Evolutionary conservation across 2,888 invertebrate genomes (phyloP), one percentile per base, ranked within the genome.

Genomic region (Dioctria linearis): DNA sequence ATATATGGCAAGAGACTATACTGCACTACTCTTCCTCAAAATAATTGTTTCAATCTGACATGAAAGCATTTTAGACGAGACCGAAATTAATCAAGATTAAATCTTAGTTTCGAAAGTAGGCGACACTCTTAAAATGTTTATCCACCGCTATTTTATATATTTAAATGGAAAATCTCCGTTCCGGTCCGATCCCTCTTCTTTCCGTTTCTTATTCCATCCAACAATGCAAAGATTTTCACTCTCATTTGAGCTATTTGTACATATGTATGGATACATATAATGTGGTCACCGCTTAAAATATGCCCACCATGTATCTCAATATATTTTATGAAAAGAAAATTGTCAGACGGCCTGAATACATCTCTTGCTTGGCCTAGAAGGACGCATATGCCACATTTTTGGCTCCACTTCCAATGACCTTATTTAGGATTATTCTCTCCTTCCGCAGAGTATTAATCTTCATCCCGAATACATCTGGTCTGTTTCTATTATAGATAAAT

Each of bases 401-500:
- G 61, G 40, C 61, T 63, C 61, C 39, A 5, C 39, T 63, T 63
- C 61, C 61, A 40, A 37, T 63, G 61, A 63, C 61, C 61, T 63
- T 63, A 63, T 63, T 63, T 25, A 40, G 39, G 37, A 25, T 40
- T 63, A 39, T 63, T 63, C 61, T 63, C 61, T n/a, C 39, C 61
- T 63, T 63, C 61, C 37, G 61, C 61, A 25, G 40, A 39, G 61
- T 63, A 63, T 63, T 63, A 63, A 63, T 63, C 61, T 63, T 63
- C 61, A 63, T 63, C 61, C 61, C 61, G 61, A 63, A 63, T 63
- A 63, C 61, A 25, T 25, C 61, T 63, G 39, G 61, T 63, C 61
- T 63, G 40, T 63, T 63, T 63, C 61, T 39, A 63, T 63, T 63
- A 63, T 63, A 63, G 61, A 63, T 63, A 63, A 63, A 63, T 63